These are phyloP conservation scores for Polypterus senegalus DNA, from an alignment of 2,113 vertebrate genomes.

Conservation along the genomic window DNA sequence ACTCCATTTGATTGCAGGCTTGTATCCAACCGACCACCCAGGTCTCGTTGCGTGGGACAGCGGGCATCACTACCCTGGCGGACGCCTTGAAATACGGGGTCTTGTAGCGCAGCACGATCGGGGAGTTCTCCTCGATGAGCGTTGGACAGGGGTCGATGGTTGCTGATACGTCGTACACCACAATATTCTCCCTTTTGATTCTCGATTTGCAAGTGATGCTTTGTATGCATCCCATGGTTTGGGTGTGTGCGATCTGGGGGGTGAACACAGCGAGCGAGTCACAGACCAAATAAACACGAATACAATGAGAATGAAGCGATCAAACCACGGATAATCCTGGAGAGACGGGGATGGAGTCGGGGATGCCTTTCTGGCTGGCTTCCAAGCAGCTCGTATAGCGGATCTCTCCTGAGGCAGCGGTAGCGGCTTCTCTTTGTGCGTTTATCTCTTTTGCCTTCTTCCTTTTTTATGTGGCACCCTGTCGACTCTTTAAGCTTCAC, in stretches of 20 bases:
- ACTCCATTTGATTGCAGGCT: constrained; percentile 96
- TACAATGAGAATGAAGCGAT: not conserved
- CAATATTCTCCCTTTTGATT: constrained; percentile 84
- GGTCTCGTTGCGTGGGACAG: constrained; percentile 79
- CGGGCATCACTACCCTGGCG: constrained; percentile 82
- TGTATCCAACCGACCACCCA: constrained; percentile 98
- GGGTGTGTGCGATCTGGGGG: not conserved
- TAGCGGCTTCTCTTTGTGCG: too few relatives aligned
- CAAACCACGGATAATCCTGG: not conserved
- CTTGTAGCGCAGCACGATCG: constrained; percentile 90
- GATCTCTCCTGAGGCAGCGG: not conserved
- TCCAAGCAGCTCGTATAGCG: not conserved
- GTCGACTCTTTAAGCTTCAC: too few relatives aligned
- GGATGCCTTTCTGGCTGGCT: not conserved
- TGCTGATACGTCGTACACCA: constrained; percentile 84
- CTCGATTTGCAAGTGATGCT: constrained; percentile 91
- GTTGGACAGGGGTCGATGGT: constrained; percentile 87
- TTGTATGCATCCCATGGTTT: constrained; percentile 84
- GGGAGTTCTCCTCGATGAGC: constrained; percentile 87
- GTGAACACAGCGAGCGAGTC: too few relatives aligned
- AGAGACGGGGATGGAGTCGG: not conserved
- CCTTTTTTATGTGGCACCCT: too few relatives aligned
- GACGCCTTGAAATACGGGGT: constrained; percentile 94
- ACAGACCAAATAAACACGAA: too few relatives aligned
- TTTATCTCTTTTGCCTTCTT: too few relatives aligned